phyloP scores from a whole-genome alignment of 2,797 vertebrate species.

The Falco berigora region DNA sequence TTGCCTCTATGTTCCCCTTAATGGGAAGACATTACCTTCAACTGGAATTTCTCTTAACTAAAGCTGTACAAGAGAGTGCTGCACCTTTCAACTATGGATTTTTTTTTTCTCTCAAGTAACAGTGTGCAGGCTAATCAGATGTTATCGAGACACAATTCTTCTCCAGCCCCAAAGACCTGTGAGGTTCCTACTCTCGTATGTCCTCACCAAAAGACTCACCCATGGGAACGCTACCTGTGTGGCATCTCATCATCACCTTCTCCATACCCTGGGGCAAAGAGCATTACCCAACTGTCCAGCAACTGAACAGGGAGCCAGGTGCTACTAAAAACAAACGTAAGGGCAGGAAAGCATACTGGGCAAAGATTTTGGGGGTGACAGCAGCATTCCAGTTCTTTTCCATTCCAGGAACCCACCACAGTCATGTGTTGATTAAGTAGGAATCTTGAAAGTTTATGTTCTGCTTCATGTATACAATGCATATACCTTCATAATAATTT shows the following conservation, averaged over 20 bases:
- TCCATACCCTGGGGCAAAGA: not conserved
- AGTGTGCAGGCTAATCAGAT: not conserved
- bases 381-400: not conserved
- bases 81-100: not conserved
- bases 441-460: not conserved
- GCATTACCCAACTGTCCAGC: not conserved
- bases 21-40: not conserved
- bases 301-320: not conserved
- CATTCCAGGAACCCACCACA: not conserved
- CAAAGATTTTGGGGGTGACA: not conserved
- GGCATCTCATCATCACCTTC: not conserved
- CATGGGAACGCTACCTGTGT: not conserved
- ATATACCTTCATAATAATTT: not conserved
- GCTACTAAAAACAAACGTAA: not conserved
- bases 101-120: not conserved
- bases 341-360: not conserved
- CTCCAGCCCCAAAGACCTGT: not conserved
- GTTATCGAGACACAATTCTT: not conserved
- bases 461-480: not conserved
- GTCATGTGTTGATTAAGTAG: not conserved
- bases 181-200: not conserved
- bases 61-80: not conserved
- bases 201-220: not conserved
- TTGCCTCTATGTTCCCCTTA: not conserved
- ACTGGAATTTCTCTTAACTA: not conserved